Base-by-base conservation (phyloP, 1,140 invertebrate genomes). In the Drosophila grimshawi region DNA sequence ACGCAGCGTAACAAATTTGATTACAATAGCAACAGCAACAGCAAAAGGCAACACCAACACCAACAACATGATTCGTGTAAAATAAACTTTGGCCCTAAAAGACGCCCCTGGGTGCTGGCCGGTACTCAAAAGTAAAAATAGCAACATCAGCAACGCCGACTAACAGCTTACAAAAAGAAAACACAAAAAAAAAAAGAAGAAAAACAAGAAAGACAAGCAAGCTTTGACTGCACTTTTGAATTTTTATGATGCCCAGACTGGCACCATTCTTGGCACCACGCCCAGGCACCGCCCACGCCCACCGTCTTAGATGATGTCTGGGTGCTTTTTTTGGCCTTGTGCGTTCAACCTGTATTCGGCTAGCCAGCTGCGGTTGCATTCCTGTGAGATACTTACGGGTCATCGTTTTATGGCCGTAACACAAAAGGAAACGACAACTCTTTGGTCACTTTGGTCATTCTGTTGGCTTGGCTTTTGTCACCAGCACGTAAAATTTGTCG, bases 1-100 rank as follows among this genome's bases (percentile, higher is more conserved):
- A 81, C 76, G 82, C 75, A 86, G 79, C 85, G 77, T 89, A 74
- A 80, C 83, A 89, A 86, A 89, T 86, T 88, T 86, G 76, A 88
- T 86, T 88, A 79, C 79, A 83, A 79, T 69, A 79, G 62, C 59
- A 67, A 60, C 71, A 68, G 41, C 43, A 69, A 45, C 35, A 64
- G 61, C 56, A 76, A 11, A 19, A 19, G 19, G 19, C 19, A 19
- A 19, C 19, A 19, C 19, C 19, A 19, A 19, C 19, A 19, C 19
- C 19, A 19, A 19, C 19, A 19, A 19, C 0, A 19, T 19, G 30
- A 69, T 41, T 51, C 33, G 53, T 19, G 11, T 11, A 37, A 27
- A 29, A 8, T 10, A 56, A 56, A 39, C 4, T 56, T 32, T 59
- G 39, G 33, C 62, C n/a, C 46, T 19, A 52, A 71, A 79, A 49